A percentile compares a stretch with the other conserved stretches of the same genome.
Conservation (phyloP, 2,797 vertebrate species). For the Aphelocoma californica region DNA sequence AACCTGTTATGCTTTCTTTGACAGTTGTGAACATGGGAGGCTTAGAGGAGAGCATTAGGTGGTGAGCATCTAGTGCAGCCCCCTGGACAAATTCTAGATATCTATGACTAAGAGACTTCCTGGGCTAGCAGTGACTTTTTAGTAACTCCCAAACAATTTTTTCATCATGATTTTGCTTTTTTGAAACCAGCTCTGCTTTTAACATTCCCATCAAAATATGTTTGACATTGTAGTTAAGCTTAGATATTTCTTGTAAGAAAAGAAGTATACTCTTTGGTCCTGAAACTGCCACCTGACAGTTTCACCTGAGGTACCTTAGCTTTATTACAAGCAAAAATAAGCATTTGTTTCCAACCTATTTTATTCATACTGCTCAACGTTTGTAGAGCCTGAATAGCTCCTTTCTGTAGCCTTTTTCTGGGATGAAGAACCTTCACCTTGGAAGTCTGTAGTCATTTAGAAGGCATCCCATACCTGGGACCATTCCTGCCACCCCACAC, state of each 20-base stretch:
- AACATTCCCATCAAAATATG: not conserved
- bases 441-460: not conserved
- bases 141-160: not conserved
- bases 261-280: not conserved
- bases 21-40: not conserved
- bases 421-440: not conserved
- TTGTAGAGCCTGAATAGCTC: not conserved
- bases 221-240: not conserved
- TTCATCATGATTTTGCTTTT: not conserved
- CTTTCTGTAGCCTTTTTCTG: not conserved
- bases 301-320: not conserved
- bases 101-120: not conserved
- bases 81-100: not conserved
- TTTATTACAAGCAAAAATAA: not conserved
- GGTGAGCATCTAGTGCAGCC: not conserved
- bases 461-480: not conserved
- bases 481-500: not conserved
- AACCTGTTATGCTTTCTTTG: not conserved
- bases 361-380: not conserved
- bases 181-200: not conserved
- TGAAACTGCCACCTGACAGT: not conserved
- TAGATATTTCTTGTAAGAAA: not conserved
- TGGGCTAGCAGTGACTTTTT: not conserved
- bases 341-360: not conserved
- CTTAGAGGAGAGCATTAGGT: not conserved